phyloP scores from a whole-genome alignment of 1,140 invertebrate genomes.

The Bicyclus anynana region DNA sequence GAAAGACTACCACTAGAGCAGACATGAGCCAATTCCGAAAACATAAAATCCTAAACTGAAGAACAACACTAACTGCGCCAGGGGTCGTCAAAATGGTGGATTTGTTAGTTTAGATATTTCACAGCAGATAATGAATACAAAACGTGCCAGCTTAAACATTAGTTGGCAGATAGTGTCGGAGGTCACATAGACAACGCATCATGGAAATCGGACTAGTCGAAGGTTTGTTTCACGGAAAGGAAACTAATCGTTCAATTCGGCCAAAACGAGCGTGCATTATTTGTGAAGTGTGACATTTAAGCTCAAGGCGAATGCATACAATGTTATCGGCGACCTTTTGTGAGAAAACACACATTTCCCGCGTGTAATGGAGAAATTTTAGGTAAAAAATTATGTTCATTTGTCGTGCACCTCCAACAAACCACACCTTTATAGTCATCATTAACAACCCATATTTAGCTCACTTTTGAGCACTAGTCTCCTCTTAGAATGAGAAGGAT shows the following conservation, averaged over 20 bases:
- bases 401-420: no score
- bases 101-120: neutral
- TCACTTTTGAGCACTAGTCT: no score
- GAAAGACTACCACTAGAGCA: no score
- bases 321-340: constrained; percentile 5
- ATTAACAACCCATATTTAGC: no score
- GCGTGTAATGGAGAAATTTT: neutral
- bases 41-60: no score
- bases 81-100: no score
- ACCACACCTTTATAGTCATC: no score
- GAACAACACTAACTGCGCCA: no score
- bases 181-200: constrained; percentile 11
- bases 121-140: neutral
- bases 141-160: neutral
- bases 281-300: constrained; percentile 6
- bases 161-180: constrained; percentile 8
- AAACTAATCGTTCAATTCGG: constrained; percentile 10
- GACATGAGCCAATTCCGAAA: no score
- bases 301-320: constrained; percentile 15
- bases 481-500: no score
- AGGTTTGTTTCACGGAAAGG: constrained; percentile 24
- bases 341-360: neutral
- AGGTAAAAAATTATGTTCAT: neutral
- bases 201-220: constrained; percentile 17
- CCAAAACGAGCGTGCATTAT: constrained; percentile 18